phyloP scores from a whole-genome alignment of 2,797 vertebrate genomes.

The Ptychadena robeensis region DNA sequence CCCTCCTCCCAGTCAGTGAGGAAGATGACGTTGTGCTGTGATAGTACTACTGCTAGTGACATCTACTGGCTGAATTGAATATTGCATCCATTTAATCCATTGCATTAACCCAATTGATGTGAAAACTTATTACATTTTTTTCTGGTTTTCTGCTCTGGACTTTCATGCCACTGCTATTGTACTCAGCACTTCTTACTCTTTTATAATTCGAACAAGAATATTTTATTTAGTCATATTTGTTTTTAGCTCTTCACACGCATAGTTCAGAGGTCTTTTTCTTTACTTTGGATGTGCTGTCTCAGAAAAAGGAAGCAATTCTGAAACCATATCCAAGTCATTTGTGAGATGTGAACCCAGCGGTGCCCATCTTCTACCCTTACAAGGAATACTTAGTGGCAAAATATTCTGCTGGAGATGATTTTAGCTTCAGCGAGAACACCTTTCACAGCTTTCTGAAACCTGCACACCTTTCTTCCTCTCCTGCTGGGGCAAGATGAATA shows the following conservation, averaged over 20 bases:
- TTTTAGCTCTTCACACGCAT: neutral
- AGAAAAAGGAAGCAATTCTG: neutral
- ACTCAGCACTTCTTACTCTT: neutral
- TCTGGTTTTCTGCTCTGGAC: too few relatives aligned
- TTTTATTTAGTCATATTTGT: neutral
- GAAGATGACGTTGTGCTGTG: too few relatives aligned
- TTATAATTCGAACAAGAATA: neutral
- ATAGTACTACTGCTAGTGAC: too few relatives aligned
- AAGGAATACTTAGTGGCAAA: slow-evolving; percentile 24
- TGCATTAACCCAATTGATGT: too few relatives aligned
- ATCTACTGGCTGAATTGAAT: too few relatives aligned
- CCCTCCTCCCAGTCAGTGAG: too few relatives aligned
- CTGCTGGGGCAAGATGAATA: slow-evolving; percentile 30
- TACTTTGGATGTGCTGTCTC: neutral
- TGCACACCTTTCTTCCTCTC: slow-evolving; percentile 28
- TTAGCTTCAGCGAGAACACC: slow-evolving; percentile 19
- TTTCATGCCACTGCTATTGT: neutral
- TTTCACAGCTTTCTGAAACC: slow-evolving; percentile 34
- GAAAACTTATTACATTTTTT: too few relatives aligned
- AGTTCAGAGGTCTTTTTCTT: slow-evolving; percentile 1
- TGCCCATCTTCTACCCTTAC: slow-evolving; percentile 6
- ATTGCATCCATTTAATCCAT: too few relatives aligned
- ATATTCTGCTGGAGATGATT: slow-evolving; percentile 49
- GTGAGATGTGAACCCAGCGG: slow-evolving; percentile 17
- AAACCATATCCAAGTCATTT: slow-evolving; percentile 5